Percentiles rank a stretch among this genome's conserved stretches.
Conservation (phyloP, 1,140 invertebrate genomes). For the Panagrolaimus sp. region DNA sequence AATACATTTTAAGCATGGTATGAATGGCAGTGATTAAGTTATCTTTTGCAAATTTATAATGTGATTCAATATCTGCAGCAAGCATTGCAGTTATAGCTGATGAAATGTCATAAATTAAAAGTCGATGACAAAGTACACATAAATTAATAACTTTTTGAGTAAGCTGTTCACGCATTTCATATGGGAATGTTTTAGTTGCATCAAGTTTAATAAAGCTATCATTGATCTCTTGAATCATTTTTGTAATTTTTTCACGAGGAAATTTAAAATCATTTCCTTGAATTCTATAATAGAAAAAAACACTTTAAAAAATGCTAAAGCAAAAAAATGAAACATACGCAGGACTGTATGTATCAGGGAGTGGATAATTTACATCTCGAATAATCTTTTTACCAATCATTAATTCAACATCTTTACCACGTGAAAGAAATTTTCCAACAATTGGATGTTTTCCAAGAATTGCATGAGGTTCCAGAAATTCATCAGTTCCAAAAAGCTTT, state of each 20-base stretch:
- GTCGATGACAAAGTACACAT: not conserved
- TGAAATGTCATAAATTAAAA: not conserved
- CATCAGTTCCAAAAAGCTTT: slow-evolving; percentile 34
- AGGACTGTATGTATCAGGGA: not conserved
- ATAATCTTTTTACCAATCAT: slow-evolving; percentile 30
- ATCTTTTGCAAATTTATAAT: not conserved
- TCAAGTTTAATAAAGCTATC: no score
- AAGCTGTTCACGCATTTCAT: not conserved
- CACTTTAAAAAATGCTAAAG: not conserved
- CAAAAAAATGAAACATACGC: not conserved
- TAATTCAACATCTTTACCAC: slow-evolving; percentile 36
- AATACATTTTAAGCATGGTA: slow-evolving; percentile 21
- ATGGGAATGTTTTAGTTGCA: not conserved
- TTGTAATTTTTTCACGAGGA: not conserved
- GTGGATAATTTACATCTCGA: slow-evolving; percentile 13
- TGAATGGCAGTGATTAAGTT: slow-evolving; percentile 14
- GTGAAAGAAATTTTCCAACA: slow-evolving; percentile 27
- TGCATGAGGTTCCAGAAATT: slow-evolving; percentile 23
- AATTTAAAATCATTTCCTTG: not conserved
- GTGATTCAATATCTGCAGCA: slow-evolving; percentile 6
- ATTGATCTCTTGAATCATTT: no score
- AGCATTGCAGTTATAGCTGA: not conserved
- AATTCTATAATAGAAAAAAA: slow-evolving; percentile 1
- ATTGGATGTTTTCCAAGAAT: slow-evolving; percentile 36
- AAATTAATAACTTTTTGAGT: not conserved